These are phyloP conservation scores for Adineta ricciae DNA, from an alignment of 2,888 invertebrate genomes.

Conservation along the genomic window DNA sequence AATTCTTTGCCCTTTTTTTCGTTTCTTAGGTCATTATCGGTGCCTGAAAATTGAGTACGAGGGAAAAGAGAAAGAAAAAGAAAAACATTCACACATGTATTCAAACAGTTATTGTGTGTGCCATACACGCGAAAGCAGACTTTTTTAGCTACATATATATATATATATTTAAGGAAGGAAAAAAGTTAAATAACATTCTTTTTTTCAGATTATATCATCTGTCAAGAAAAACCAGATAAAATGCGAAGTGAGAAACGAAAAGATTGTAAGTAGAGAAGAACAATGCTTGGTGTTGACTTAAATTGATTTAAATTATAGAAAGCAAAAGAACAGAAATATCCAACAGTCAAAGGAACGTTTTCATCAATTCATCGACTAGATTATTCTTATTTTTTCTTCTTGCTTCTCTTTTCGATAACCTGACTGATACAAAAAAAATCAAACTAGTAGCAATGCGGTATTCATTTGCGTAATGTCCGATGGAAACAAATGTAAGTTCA, in stretches of 20 bases:
- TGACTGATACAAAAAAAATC: neutral
- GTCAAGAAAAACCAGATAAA: neutral
- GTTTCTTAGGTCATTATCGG: neutral
- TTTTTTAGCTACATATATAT: neutral
- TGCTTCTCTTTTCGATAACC: neutral
- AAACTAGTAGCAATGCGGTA: neutral
- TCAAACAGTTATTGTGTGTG: neutral
- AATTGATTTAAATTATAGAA: neutral
- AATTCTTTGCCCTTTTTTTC: neutral
- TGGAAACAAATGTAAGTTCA: neutral
- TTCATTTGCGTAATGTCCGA: conserved; percentile 5
- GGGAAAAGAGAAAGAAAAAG: neutral
- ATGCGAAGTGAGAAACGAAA: neutral
- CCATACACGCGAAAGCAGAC: neutral
- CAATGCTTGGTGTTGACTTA: neutral
- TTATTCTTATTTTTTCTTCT: neutral
- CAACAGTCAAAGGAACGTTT: neutral
- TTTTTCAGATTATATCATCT: neutral
- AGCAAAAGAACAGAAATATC: neutral
- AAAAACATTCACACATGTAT: neutral
- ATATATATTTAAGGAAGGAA: neutral
- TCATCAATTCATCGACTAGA: neutral
- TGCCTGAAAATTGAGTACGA: neutral
- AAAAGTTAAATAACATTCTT: neutral
- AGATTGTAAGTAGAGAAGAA: neutral